Conservation (phyloP, 30 jellyfish, hydroid and myxozoan genomes). For the Chrysaora quinquecirrha region DNA sequence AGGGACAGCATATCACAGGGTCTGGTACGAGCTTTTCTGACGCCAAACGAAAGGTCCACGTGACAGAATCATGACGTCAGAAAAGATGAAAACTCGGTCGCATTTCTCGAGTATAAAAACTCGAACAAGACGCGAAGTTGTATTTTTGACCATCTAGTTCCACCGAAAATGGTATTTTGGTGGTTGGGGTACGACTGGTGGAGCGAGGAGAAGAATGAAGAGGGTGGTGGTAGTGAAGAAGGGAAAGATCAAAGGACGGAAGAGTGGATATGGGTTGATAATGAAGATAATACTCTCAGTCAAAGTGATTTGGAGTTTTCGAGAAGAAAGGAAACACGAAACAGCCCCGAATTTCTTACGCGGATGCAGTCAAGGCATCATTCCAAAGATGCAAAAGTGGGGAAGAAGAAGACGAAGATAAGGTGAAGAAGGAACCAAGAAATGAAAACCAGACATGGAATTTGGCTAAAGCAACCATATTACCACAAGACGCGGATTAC, state of each 20-base stretch:
- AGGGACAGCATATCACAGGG: too few species aligned
- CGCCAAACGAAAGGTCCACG: too few species aligned
- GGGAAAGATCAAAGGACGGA: not conserved
- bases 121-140: too few species aligned
- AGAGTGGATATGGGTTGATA: constrained; percentile 61
- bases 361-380: constrained; percentile 58
- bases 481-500: not conserved
- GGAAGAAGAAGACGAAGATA: not conserved
- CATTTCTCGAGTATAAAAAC: too few species aligned
- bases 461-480: not conserved
- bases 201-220: constrained; percentile 16
- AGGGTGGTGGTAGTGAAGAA: not conserved
- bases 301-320: constrained; percentile 57
- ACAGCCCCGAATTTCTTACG: constrained; percentile 42
- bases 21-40: too few species aligned
- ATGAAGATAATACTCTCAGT: constrained; percentile 24
- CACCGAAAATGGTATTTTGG: constrained; percentile 17
- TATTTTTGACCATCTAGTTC: constrained; percentile 12
- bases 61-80: not conserved
- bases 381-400: constrained; percentile 35
- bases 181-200: constrained; percentile 74
- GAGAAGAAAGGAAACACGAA: constrained; percentile 6
- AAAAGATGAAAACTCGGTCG: not conserved
- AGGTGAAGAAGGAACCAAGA: not conserved
- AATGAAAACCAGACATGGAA: not conserved